A percentile compares a stretch with the other conserved stretches of the same genome.
Conservation (phyloP, 1,140 invertebrate species). For the Drosophila teissieri region DNA sequence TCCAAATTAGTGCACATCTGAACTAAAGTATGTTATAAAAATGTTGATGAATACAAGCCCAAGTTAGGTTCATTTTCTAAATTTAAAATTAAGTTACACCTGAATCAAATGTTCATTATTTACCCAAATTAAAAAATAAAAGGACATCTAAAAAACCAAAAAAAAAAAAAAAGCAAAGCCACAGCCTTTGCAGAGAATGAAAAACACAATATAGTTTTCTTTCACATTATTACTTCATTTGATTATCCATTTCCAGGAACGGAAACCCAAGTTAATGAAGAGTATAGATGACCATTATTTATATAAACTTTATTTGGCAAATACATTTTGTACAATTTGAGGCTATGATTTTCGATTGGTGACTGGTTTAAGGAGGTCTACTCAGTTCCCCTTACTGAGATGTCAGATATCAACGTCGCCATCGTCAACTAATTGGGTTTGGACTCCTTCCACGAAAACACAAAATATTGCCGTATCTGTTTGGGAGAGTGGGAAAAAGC, state of each 20-base stretch:
- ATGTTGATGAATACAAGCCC: no score
- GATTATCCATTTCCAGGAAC: slow-evolving; percentile 11
- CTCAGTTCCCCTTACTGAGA: slow-evolving; percentile 24
- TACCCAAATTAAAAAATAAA: not conserved
- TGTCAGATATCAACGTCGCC: slow-evolving; percentile 65
- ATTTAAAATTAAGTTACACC: no score
- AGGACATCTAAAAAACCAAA: no score
- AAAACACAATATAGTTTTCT: slow-evolving; percentile 7
- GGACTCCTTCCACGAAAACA: slow-evolving; percentile 52
- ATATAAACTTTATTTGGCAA: slow-evolving; percentile 53
- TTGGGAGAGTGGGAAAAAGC: not conserved
- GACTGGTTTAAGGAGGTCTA: slow-evolving; percentile 12
- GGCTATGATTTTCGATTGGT: slow-evolving; percentile 62
- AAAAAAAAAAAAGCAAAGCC: not conserved
- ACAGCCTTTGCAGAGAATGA: not conserved
- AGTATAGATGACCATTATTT: slow-evolving; percentile 19
- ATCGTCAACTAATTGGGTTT: slow-evolving; percentile 77
- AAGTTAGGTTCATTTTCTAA: no score
- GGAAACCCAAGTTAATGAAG: slow-evolving; percentile 3
- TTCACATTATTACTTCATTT: not conserved
- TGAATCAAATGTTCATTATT: not conserved
- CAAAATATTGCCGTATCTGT: slow-evolving; percentile 29
- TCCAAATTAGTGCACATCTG: no score
- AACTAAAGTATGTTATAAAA: no score
- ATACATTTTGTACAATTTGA: slow-evolving; percentile 59